Conservation (phyloP, 2,888 invertebrate genomes). For the Melolontha melolontha region DNA sequence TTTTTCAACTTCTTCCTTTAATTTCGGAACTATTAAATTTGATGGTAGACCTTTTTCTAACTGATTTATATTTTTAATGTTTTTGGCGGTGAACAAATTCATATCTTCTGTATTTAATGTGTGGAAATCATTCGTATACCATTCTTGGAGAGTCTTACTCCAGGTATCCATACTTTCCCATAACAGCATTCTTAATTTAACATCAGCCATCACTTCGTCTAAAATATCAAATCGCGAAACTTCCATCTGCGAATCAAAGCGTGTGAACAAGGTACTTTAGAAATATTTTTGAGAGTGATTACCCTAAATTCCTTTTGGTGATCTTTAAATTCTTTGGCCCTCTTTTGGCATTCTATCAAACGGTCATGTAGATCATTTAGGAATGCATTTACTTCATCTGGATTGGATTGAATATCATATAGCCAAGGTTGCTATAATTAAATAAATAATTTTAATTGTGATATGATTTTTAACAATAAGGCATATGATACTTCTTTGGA, state of each 20-base stretch:
- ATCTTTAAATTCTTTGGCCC: conserved; percentile 79
- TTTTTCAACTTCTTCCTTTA: conserved; percentile 81
- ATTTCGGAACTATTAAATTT: conserved; percentile 81
- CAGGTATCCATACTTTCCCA: conserved; percentile 85
- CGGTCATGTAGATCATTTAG: conserved; percentile 75
- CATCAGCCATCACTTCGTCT: conserved; percentile 83
- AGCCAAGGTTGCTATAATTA: conserved; percentile 78
- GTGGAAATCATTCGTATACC: conserved; percentile 75
- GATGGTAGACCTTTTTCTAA: conserved; percentile 86
- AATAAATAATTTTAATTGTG: background rate
- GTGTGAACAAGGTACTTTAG: background rate
- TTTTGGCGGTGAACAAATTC: conserved; percentile 73
- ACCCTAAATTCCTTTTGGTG: conserved; percentile 90
- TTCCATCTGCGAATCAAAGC: conserved; percentile 72
- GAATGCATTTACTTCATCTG: conserved; percentile 73
- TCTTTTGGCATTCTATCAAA: conserved; percentile 73
- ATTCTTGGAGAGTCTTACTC: conserved; percentile 74
- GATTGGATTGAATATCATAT: conserved; percentile 78
- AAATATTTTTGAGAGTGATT: conserved; percentile 38
- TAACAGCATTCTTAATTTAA: conserved; percentile 81
- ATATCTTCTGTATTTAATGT: conserved; percentile 81
- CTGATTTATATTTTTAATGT: conserved; percentile 79
- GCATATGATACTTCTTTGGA: no score
- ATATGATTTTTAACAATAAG: no score
- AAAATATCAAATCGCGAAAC: conserved; percentile 85